Percentiles rank a stretch among this genome's conserved stretches.
Conservation (phyloP, 2,797 vertebrate genomes). For the Phataginus tetradactyla region DNA sequence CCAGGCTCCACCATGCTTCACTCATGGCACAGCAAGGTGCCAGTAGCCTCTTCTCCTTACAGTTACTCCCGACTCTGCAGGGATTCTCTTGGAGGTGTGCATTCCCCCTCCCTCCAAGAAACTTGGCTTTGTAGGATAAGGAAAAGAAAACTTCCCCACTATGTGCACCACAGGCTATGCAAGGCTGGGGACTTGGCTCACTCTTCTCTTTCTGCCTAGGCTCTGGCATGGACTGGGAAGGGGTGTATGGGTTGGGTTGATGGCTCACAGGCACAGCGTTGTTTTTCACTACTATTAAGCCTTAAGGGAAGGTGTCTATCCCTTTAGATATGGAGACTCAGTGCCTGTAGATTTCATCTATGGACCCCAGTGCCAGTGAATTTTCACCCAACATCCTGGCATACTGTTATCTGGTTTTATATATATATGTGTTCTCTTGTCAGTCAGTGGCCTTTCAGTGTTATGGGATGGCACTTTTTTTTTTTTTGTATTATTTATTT, state of each 20-base stretch:
- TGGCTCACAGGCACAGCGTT: neutral
- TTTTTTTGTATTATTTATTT: slow-evolving; percentile 19
- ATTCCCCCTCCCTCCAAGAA: neutral
- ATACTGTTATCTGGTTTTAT: neutral
- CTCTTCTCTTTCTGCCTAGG: neutral
- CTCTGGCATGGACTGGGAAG: neutral
- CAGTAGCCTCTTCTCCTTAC: neutral
- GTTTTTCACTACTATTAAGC: neutral
- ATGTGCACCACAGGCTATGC: neutral
- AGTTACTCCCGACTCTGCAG: neutral
- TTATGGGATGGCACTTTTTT: neutral
- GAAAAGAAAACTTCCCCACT: neutral
- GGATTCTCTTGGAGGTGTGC: neutral
- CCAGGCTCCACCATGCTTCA: neutral
- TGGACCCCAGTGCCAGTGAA: neutral
- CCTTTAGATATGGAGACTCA: neutral
- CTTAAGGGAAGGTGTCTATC: neutral
- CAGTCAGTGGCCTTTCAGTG: neutral
- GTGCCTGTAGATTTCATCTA: neutral
- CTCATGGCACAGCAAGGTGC: neutral
- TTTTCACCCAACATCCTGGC: neutral
- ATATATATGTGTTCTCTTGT: neutral
- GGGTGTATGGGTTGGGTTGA: neutral
- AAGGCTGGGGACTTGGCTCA: neutral
- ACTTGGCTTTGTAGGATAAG: neutral